phyloP scores from a whole-genome alignment of 92 coral and sea anemone genomes.

The Palythoa grandiflora region DNA sequence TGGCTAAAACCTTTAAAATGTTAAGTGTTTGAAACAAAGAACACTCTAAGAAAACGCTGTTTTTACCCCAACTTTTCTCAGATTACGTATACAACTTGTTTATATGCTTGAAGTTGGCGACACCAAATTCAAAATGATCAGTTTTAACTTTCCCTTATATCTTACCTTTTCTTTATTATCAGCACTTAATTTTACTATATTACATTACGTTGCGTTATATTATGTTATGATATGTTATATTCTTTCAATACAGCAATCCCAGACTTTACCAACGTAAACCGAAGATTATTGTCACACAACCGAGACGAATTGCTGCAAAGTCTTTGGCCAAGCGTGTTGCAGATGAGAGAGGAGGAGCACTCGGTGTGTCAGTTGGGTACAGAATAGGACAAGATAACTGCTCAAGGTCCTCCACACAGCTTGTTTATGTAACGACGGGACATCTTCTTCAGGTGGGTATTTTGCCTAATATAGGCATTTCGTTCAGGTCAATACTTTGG shows the following conservation, averaged over 20 bases:
- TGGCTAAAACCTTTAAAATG: no score
- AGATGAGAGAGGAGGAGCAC: constrained; percentile 4
- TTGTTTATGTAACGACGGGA: constrained; percentile 27
- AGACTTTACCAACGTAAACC: constrained; percentile 7
- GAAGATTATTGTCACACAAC: constrained; percentile 38
- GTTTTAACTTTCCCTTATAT: not conserved
- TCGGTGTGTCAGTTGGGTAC: constrained; percentile 24
- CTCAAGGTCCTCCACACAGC: not conserved
- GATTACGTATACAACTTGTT: not conserved
- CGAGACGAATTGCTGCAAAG: constrained; percentile 40
- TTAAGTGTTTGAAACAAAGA: not conserved
- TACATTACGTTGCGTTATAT: not conserved
- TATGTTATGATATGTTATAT: not conserved
- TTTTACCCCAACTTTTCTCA: not conserved
- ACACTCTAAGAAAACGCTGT: not conserved
- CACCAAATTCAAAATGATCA: no score
- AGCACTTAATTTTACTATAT: not conserved
- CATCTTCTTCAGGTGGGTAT: constrained; percentile 14
- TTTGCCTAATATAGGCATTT: not conserved
- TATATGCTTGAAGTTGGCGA: not conserved
- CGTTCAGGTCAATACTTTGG: not conserved
- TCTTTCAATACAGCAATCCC: not conserved
- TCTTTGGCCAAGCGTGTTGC: constrained; percentile 38
- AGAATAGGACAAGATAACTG: constrained; percentile 25
- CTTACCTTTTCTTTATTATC: not conserved